phyloP scores from a whole-genome alignment of 1,140 invertebrate genomes.

The Heterodera carotae region DNA sequence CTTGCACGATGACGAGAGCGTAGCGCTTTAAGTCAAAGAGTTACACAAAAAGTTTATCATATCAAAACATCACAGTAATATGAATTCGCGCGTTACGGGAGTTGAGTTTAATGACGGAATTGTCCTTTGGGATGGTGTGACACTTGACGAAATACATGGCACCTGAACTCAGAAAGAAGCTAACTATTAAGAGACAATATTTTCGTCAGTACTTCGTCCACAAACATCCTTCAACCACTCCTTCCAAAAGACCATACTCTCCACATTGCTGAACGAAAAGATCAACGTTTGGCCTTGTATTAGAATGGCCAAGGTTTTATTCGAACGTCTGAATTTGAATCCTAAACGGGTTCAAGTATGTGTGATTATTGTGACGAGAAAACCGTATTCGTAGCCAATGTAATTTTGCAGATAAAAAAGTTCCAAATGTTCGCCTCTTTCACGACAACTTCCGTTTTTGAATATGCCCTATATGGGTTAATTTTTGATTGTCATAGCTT shows the following conservation, averaged over 20 bases:
- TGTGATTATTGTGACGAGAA: background rate
- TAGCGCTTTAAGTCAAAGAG: slow-evolving; percentile 30
- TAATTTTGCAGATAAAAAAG: slow-evolving; percentile 50
- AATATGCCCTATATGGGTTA: slow-evolving; percentile 47
- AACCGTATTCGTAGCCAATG: slow-evolving; percentile 51
- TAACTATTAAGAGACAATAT: no score
- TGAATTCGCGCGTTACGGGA: slow-evolving; percentile 47
- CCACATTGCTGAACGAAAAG: slow-evolving; percentile 46
- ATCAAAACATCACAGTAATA: slow-evolving; percentile 39
- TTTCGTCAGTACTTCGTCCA: slow-evolving; percentile 42
- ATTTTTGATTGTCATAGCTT: background rate
- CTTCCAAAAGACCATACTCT: slow-evolving; percentile 53
- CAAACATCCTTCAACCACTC: slow-evolving; percentile 49
- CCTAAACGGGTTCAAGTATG: slow-evolving; percentile 23
- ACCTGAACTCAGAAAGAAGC: slow-evolving; percentile 23
- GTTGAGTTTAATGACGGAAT: slow-evolving; percentile 29
- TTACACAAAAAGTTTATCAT: background rate
- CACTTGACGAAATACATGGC: slow-evolving; percentile 41
- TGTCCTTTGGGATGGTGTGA: slow-evolving; percentile 33
- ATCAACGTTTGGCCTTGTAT: slow-evolving; percentile 43
- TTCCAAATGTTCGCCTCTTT: slow-evolving; percentile 47
- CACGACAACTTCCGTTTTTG: slow-evolving; percentile 46
- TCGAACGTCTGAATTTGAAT: slow-evolving; percentile 41
- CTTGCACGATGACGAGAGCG: slow-evolving; percentile 43
- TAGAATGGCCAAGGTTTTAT: slow-evolving; percentile 45